Conservation (phyloP, 2,797 vertebrate species). For the Loris lydekkerianus region DNA sequence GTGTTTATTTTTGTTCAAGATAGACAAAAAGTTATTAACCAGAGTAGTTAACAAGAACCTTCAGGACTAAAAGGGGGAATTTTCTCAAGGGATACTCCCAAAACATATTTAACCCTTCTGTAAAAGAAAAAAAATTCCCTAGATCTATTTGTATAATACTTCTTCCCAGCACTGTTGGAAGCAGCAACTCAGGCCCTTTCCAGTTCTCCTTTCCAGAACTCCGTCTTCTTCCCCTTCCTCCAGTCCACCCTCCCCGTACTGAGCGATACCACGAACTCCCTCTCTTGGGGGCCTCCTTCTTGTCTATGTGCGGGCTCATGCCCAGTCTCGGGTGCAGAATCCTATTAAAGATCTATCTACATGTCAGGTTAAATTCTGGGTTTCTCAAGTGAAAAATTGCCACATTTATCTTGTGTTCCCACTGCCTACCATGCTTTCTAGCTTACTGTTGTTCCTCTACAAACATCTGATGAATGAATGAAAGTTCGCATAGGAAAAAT, state of each 20-base stretch:
- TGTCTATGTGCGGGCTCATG: not conserved
- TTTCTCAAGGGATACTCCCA: not conserved
- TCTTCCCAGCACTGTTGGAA: not conserved
- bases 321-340: not conserved
- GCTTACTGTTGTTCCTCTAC: not conserved
- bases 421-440: not conserved
- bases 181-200: not conserved
- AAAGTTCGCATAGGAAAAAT: not conserved
- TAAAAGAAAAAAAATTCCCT: not conserved
- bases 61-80: not conserved
- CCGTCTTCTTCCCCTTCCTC: not conserved
- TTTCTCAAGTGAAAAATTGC: not conserved
- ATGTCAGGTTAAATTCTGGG: not conserved
- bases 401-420: not conserved
- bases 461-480: not conserved
- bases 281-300: not conserved
- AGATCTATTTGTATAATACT: not conserved
- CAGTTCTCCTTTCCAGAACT: not conserved
- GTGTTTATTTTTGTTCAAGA: not conserved
- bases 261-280: not conserved
- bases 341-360: not conserved
- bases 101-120: fast-evolving
- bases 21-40: not conserved
- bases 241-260: not conserved
- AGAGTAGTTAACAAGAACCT: not conserved